phyloP scores from a whole-genome alignment of 2,797 vertebrate genomes.

The Phataginus tricuspis region DNA sequence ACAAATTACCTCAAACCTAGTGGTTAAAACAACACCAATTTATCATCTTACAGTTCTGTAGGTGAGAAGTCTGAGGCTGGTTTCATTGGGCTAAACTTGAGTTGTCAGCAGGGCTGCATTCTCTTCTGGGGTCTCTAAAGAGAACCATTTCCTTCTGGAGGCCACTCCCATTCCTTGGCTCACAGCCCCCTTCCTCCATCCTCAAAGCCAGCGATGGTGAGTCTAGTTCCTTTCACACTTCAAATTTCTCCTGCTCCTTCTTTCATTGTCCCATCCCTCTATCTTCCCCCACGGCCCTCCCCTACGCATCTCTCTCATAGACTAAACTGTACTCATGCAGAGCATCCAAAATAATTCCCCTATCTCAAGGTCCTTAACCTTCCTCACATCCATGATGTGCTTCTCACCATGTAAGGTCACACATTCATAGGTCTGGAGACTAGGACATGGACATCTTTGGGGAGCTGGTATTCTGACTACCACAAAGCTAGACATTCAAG shows the following conservation, averaged over 20 bases:
- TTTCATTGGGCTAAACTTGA: not conserved
- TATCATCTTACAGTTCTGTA: not conserved
- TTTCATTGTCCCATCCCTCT: not conserved
- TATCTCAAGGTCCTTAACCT: not conserved
- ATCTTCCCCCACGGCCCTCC: not conserved
- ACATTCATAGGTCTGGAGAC: not conserved
- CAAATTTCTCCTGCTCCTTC: not conserved
- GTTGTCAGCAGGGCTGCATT: not conserved
- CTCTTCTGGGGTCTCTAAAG: not conserved
- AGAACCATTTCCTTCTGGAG: not conserved
- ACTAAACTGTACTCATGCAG: not conserved
- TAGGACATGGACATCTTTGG: not conserved
- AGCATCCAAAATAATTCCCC: not conserved
- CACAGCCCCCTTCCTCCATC: not conserved
- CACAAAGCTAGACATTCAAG: not conserved
- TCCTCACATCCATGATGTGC: not conserved
- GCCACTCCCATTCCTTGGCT: not conserved
- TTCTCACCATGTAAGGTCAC: not conserved
- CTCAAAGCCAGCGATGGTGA: not conserved
- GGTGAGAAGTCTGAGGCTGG: not conserved
- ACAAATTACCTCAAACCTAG: not conserved
- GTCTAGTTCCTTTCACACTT: not conserved
- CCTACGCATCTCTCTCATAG: not conserved
- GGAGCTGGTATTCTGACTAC: not conserved
- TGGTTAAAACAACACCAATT: constrained; percentile 5